Evolutionary conservation across 2,888 invertebrate species (phyloP), one percentile per base, ranked within the genome.

Genomic region (Tineola bisselliella): DNA sequence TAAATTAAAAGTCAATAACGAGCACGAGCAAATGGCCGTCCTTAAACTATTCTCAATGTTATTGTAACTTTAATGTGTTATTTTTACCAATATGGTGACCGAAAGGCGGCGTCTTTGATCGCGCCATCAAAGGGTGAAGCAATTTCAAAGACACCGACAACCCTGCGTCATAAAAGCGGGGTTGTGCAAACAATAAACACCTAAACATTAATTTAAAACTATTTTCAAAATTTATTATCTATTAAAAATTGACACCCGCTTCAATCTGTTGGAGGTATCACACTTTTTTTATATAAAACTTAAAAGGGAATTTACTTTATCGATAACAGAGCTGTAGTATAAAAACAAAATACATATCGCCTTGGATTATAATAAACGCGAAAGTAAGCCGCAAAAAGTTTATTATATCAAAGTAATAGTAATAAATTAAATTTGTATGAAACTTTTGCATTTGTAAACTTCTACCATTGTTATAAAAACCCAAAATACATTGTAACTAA

Each of bases 21-120:
- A 17, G 10, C 5, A 54, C 8, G 2, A 54, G 25, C n/a, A 54
- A 54, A 18, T 10, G 3, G n/a, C 10, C 10, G 38, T 10, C 38
- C n/a, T 38, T 38, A 12, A 25, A 56, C 5, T 2, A 52, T 59
- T 10, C 59, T 25, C 25, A 6, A 44, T 44, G 18, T 33, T 58
- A 48, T 52, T 62, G 44, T 44, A 18, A 70, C 69, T 74, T 73
- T 78, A 75, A 80, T 81, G 79, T 82, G 82, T 79, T 82, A 77
- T 79, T 80, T 79, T 77, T 78, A 81, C 82, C 81, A 82, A 82
- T 82, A 82, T 76, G 79, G 77, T 74, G 71, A 72, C 75, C 74
- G 70, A 73, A 71, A 71, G 72, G 71, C 81, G 82, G 80, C 69
- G 63, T 66, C 74, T 84, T 82, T 82, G 81, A 84, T 77, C 76